Percentiles rank a stretch among this genome's conserved stretches.
Evolutionary conservation across 2,797 vertebrate species (phyloP).

Genomic region (Brachyalestes nurse): DNA sequence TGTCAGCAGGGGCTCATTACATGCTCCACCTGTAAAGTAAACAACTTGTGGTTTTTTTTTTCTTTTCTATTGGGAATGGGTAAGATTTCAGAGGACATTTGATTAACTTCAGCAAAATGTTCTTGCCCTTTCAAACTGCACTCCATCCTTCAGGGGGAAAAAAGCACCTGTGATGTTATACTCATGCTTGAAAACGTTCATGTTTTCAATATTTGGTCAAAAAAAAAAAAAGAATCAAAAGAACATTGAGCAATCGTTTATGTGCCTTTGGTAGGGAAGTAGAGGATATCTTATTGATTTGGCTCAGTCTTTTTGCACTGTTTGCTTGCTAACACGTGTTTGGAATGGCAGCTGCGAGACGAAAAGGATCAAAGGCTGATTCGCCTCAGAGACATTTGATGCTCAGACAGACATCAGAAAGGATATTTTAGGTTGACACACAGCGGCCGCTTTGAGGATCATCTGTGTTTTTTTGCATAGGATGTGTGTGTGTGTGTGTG

Average conservation of each 20-base stretch:
- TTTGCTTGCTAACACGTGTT: constrained; percentile 16
- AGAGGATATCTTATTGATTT: neutral
- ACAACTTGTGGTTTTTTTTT: too few species aligned
- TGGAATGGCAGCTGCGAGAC: constrained; percentile 13
- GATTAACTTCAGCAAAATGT: too few species aligned
- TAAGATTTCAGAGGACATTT: too few species aligned
- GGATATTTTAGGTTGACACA: constrained; percentile 23
- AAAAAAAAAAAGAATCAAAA: neutral
- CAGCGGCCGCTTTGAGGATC: constrained; percentile 21
- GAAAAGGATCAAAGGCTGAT: constrained; percentile 28
- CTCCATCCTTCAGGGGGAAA: neutral
- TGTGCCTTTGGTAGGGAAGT: neutral
- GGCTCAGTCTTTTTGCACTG: neutral
- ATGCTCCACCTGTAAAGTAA: too few species aligned
- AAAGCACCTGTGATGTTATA: neutral
- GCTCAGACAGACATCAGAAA: constrained; percentile 18
- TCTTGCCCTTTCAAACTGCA: too few species aligned
- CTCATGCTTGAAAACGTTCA: neutral
- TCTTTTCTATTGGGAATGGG: too few species aligned
- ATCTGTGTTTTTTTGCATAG: neutral
- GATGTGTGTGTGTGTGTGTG: constrained; percentile 2
- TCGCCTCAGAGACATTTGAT: constrained; percentile 15
- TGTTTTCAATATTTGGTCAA: neutral
- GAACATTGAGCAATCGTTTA: neutral
- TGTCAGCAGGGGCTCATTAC: too few species aligned